phyloP scores from a whole-genome alignment of 2,888 invertebrate species.

The Deroplatys truncata region DNA sequence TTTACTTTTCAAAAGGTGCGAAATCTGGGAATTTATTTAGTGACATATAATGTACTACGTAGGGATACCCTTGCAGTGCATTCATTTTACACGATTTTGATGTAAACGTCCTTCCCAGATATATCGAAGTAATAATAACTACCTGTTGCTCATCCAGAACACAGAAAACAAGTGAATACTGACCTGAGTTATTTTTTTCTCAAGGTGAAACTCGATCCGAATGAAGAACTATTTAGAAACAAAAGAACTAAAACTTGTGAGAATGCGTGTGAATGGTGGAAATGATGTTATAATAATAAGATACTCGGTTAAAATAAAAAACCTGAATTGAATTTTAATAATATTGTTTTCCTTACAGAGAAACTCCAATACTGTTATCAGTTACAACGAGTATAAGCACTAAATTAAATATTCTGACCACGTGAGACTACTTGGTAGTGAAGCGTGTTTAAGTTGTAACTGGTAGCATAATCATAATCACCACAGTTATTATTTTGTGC shows the following conservation, averaged over 20 bases:
- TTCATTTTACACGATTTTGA: not conserved
- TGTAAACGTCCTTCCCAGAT: not conserved
- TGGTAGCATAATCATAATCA: too few species aligned
- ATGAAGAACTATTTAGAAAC: not conserved
- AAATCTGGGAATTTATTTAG: not conserved
- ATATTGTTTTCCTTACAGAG: not conserved
- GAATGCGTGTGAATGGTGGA: not conserved
- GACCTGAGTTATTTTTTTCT: not conserved
- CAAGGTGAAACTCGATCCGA: not conserved
- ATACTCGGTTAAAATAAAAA: conserved; percentile 9
- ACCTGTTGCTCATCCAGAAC: not conserved
- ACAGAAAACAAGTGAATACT: not conserved
- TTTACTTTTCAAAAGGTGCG: not conserved
- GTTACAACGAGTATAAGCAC: too few species aligned
- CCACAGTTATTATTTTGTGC: too few species aligned
- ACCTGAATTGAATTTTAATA: conserved; percentile 14
- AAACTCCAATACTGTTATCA: not conserved
- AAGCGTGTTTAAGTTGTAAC: too few species aligned
- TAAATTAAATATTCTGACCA: too few species aligned
- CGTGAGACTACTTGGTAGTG: too few species aligned
- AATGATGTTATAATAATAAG: not conserved
- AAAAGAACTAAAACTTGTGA: not conserved
- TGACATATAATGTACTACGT: not conserved
- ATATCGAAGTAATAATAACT: not conserved
- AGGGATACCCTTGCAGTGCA: not conserved